A percentile compares a stretch with the other conserved stretches of the same genome.
These are phyloP conservation scores for Oncorhynchus keta DNA, from an alignment of 2,113 vertebrate genomes.

Conservation along the genomic window DNA sequence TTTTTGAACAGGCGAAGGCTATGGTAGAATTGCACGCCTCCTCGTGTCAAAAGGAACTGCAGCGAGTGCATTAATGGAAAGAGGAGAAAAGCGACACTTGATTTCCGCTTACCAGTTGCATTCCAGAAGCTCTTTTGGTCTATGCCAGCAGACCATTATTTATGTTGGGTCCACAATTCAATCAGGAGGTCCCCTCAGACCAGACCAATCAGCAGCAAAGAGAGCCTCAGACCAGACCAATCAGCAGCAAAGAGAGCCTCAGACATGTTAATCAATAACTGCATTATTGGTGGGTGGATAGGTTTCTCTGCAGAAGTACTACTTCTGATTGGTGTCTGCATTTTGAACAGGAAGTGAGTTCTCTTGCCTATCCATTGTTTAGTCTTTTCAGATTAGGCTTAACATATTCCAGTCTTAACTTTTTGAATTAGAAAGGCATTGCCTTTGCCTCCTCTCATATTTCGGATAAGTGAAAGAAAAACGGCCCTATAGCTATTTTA, in stretches of 20 bases:
- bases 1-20: constrained; percentile 27
- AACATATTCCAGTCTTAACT: neutral
- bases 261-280: constrained; percentile 55
- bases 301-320: constrained; percentile 32
- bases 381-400: neutral
- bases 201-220: constrained; percentile 44
- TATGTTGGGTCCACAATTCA: constrained; percentile 42
- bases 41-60: neutral
- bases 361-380: neutral
- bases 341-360: neutral
- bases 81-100: constrained; percentile 20
- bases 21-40: too few species aligned
- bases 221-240: constrained; percentile 32
- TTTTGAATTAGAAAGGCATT: neutral
- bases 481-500: constrained; percentile 3
- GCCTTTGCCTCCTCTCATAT: neutral
- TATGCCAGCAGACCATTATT: constrained; percentile 28
- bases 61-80: constrained; percentile 24
- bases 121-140: constrained; percentile 8
- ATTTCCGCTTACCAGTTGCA: constrained; percentile 12
- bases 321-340: constrained; percentile 22
- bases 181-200: constrained; percentile 22
- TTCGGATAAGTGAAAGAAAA: neutral
- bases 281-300: constrained; percentile 19
- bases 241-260: constrained; percentile 41